Percentiles rank a stretch among this genome's conserved stretches.
Conservation (phyloP, 2,888 invertebrate species). For the Habrosyne pyritoides region DNA sequence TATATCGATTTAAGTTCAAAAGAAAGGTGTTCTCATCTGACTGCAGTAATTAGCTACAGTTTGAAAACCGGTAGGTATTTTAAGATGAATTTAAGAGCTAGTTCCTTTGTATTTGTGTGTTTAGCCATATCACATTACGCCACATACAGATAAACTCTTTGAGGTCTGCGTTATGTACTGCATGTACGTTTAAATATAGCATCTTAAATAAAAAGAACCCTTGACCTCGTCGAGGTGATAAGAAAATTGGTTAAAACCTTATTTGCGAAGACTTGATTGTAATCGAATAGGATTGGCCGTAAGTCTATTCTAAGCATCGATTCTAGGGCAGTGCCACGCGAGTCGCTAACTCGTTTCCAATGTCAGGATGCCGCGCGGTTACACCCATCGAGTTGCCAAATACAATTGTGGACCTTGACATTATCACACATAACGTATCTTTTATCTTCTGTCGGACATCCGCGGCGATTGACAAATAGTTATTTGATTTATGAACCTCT, state of each 20-base stretch:
- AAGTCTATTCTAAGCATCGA: neutral
- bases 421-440: constrained; percentile 26
- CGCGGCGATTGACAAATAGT: neutral
- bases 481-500: constrained; percentile 3
- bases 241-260: neutral
- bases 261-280: neutral
- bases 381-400: constrained; percentile 27
- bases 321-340: constrained; percentile 5
- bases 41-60: too few relatives aligned
- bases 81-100: too few relatives aligned
- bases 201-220: too few relatives aligned
- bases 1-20: too few relatives aligned
- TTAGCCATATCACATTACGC: too few relatives aligned
- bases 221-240: too few relatives aligned
- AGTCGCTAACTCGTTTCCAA: constrained; percentile 42
- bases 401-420: constrained; percentile 51
- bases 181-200: too few relatives aligned
- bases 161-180: too few relatives aligned
- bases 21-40: too few relatives aligned
- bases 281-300: neutral
- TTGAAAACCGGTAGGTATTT: too few relatives aligned
- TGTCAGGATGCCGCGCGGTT: constrained; percentile 40
- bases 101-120: too few relatives aligned
- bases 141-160: too few relatives aligned
- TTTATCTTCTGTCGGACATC: constrained; percentile 4